Percentiles rank a stretch among this genome's conserved stretches.
phyloP scores from a whole-genome alignment of 2,113 vertebrate genomes.

The Menidia beryllina region DNA sequence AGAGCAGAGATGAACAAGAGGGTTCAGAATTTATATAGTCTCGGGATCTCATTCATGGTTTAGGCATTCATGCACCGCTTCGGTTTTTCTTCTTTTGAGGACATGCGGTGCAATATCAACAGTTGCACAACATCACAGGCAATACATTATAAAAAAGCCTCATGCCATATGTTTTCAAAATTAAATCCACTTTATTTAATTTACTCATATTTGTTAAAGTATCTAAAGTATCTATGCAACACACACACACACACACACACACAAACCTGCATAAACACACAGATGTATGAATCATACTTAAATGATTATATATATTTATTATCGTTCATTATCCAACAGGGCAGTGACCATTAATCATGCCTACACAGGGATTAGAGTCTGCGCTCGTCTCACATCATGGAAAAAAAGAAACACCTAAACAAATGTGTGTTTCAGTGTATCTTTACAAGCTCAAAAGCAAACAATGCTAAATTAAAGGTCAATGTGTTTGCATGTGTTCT shows the following conservation, averaged over 20 bases:
- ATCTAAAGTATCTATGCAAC: slow-evolving; percentile 11
- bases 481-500: slow-evolving; percentile 21
- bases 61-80: too few species aligned
- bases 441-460: neutral
- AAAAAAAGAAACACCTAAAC: slow-evolving; percentile 21
- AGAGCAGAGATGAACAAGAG: too few species aligned
- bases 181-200: neutral
- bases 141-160: neutral
- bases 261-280: neutral
- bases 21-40: too few species aligned
- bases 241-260: neutral
- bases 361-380: slow-evolving; percentile 29
- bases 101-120: too few species aligned
- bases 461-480: slow-evolving; percentile 34
- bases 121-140: neutral
- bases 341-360: slow-evolving; percentile 66
- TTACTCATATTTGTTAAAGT: neutral
- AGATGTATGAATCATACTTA: slow-evolving; percentile 52
- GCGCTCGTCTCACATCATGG: slow-evolving; percentile 41
- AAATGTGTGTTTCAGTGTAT: neutral
- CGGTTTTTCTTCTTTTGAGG: too few species aligned
- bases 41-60: too few species aligned
- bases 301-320: slow-evolving; percentile 59
- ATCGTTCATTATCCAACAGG: slow-evolving; percentile 51
- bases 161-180: neutral